phyloP scores from a whole-genome alignment of 2,888 invertebrate genomes.

The Spilosoma lubricipeda region DNA sequence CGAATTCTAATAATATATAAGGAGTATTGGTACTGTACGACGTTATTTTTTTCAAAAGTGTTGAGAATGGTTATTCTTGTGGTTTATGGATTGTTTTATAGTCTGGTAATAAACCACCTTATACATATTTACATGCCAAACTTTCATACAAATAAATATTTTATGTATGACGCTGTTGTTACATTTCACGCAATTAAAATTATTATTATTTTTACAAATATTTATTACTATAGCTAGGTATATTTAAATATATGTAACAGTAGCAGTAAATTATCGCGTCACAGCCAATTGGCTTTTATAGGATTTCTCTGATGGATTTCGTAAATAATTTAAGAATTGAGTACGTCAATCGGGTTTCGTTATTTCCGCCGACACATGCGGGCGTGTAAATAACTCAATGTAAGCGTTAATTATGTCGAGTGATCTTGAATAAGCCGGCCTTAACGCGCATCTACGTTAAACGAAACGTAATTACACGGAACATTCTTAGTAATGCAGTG shows the following conservation, averaged over 20 bases:
- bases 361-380: slow-evolving; percentile 78
- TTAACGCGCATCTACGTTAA: slow-evolving; percentile 56
- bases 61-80: background rate
- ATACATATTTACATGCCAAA: no score
- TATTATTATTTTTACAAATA: background rate
- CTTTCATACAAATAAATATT: background rate
- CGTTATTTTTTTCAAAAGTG: background rate
- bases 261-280: background rate
- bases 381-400: slow-evolving; percentile 83
- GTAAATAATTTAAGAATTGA: slow-evolving; percentile 63
- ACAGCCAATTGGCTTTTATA: slow-evolving; percentile 33
- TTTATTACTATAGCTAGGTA: background rate
- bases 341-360: slow-evolving; percentile 66
- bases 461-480: slow-evolving; percentile 69
- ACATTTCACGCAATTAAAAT: background rate
- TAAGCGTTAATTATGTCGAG: slow-evolving; percentile 80
- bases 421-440: slow-evolving; percentile 74
- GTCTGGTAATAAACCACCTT: background rate
- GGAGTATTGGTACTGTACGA: background rate
- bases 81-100: no score
- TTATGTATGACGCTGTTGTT: background rate
- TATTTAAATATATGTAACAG: background rate
- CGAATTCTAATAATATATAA: no score
- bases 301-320: slow-evolving; percentile 44
- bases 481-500: slow-evolving; percentile 63